Evolutionary conservation across 2,113 vertebrate genomes (phyloP).

Genomic region (Cyprinodon variegatus): DNA sequence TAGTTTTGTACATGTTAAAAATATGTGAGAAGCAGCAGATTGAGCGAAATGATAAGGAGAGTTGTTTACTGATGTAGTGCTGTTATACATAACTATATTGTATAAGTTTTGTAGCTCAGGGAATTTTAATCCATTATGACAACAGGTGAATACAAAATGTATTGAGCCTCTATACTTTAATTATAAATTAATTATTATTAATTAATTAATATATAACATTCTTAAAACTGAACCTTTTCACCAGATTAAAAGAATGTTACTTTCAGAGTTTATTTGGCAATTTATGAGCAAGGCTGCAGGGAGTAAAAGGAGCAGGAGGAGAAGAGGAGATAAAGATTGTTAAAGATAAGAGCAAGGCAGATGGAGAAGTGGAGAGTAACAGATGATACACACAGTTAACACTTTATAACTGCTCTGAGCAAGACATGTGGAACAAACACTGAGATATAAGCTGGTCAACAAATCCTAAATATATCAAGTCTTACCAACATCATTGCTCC

Average conservation of each 20-base stretch:
- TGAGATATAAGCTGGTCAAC: background rate
- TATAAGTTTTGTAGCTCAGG: background rate
- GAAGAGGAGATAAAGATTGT: background rate
- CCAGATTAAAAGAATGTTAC: background rate
- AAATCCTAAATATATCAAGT: background rate
- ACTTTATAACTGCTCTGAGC: background rate
- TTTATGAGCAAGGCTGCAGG: background rate
- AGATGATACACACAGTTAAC: background rate
- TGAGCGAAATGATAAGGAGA: background rate
- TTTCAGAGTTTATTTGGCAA: background rate
- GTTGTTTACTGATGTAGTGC: too few species aligned
- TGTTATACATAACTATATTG: too few species aligned
- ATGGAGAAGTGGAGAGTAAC: background rate
- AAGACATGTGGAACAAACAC: background rate
- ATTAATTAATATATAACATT: background rate
- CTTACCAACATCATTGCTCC: background rate
- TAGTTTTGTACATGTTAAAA: background rate
- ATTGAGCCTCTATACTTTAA: background rate
- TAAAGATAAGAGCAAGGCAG: background rate
- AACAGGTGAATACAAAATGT: background rate
- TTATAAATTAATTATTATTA: too few species aligned
- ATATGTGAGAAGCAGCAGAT: background rate
- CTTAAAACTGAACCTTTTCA: background rate
- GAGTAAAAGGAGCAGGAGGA: background rate
- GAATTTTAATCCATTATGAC: background rate